Evolutionary conservation across 1,140 invertebrate species (phyloP).

Genomic region (Caerostris extrusa): DNA sequence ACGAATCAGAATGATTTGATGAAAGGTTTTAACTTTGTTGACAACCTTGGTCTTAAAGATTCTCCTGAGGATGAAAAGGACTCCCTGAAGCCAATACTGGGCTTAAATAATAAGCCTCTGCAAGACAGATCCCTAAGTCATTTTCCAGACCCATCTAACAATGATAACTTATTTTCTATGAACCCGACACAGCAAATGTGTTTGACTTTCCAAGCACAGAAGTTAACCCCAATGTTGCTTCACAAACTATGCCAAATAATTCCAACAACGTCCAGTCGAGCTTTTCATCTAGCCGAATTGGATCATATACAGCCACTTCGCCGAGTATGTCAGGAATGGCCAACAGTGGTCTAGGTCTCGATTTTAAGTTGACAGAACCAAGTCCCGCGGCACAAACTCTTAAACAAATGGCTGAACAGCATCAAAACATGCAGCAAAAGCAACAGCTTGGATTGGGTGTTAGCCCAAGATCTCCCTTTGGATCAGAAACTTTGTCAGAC

Average conservation of each 20-base stretch:
- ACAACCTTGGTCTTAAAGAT: slow-evolving; percentile 59
- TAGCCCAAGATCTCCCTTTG: slow-evolving; percentile 64
- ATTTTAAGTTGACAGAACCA: slow-evolving; percentile 80
- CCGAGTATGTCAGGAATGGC: slow-evolving; percentile 52
- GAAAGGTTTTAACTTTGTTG: slow-evolving; percentile 86
- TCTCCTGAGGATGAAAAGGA: slow-evolving; percentile 60
- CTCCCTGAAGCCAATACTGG: slow-evolving; percentile 52
- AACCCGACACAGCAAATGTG: slow-evolving; percentile 48
- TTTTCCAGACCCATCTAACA: slow-evolving; percentile 48
- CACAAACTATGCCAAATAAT: slow-evolving; percentile 62
- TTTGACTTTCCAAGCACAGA: slow-evolving; percentile 57
- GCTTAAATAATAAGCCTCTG: slow-evolving; percentile 57
- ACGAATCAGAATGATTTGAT: slow-evolving; percentile 84
- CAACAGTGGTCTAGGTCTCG: slow-evolving; percentile 76
- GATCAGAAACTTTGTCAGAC: slow-evolving; percentile 69
- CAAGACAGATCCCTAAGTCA: slow-evolving; percentile 60
- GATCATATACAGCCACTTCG: slow-evolving; percentile 46
- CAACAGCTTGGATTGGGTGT: slow-evolving; percentile 65
- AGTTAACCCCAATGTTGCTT: not conserved
- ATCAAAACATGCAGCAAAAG: slow-evolving; percentile 91
- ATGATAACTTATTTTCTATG: slow-evolving; percentile 55
- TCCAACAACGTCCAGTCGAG: slow-evolving; percentile 8
- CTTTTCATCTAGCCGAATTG: slow-evolving; percentile 3
- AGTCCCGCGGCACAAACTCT: slow-evolving; percentile 95
- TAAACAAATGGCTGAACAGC: slow-evolving; percentile 97